Evolutionary conservation across 2,797 vertebrate genomes (phyloP).

Genomic region (Amniataba percoides): DNA sequence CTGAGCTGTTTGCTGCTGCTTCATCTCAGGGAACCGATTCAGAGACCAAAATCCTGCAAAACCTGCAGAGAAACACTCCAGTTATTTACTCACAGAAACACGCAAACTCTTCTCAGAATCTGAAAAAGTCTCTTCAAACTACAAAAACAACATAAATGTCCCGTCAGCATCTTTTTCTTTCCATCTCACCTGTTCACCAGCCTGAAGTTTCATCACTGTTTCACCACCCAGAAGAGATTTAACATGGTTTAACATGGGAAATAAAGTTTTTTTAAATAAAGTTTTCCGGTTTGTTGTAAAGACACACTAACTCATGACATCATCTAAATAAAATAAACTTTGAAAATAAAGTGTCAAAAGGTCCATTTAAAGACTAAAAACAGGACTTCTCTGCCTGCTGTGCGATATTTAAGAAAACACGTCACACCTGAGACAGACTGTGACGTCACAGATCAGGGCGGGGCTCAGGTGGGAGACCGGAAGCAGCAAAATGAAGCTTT

Average conservation of each 20-base stretch:
- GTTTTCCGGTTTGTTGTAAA: background rate
- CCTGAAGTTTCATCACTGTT: background rate
- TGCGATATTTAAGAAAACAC: background rate
- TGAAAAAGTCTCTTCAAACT: background rate
- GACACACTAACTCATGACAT: background rate
- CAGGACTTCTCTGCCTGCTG: background rate
- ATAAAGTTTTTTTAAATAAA: background rate
- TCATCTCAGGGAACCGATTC: too few relatives aligned
- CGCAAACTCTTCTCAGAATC: too few relatives aligned
- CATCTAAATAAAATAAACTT: background rate
- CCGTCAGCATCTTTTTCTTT: too few relatives aligned
- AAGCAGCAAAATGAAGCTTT: conserved; percentile 34
- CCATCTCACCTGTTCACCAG: background rate
- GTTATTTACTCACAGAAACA: background rate
- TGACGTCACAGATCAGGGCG: conserved; percentile 23
- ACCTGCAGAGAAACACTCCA: too few relatives aligned
- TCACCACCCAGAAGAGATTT: too few relatives aligned
- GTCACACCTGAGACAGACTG: background rate
- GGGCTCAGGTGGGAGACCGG: background rate
- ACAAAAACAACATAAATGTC: background rate
- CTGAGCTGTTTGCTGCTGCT: too few relatives aligned
- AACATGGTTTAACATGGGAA: background rate
- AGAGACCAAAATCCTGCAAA: too few relatives aligned
- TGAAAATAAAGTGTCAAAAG: background rate
- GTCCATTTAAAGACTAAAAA: background rate